Evolutionary conservation across 2,797 vertebrate genomes (phyloP).

Genomic region (Hemibagrus guttatus): DNA sequence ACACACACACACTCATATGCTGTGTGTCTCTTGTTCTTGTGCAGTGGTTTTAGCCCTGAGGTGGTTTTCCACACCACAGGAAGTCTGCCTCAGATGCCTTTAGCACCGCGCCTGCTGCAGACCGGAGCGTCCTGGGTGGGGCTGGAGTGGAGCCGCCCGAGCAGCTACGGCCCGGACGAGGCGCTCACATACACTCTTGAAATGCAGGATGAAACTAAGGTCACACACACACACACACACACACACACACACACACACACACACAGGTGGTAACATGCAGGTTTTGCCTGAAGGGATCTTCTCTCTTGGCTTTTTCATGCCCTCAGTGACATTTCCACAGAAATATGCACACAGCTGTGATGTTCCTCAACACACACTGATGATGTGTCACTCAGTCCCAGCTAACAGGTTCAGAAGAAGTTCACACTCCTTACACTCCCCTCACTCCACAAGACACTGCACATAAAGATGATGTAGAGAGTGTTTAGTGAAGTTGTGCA

Average conservation of each 20-base stretch:
- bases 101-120: conserved; percentile 87
- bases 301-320: neutral
- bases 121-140: conserved; percentile 92
- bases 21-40: neutral
- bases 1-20: neutral
- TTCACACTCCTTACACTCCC: neutral
- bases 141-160: conserved; percentile 91
- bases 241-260: neutral
- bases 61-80: conserved; percentile 94
- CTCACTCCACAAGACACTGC: neutral
- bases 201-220: conserved; percentile 92
- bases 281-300: neutral
- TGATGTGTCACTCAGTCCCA: neutral
- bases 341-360: conserved; percentile 6
- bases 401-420: neutral
- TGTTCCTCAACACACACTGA: neutral
- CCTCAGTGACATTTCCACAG: neutral
- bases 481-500: too few relatives aligned
- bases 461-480: too few relatives aligned
- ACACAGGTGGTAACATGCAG: conserved; percentile 12
- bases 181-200: conserved; percentile 91
- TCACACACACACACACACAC: conserved; percentile 61
- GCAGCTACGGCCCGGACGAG: conserved; percentile 88
- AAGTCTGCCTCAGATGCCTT: conserved; percentile 88
- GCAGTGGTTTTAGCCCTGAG: conserved; percentile 92